phyloP scores from a whole-genome alignment of 2,113 vertebrate species.

The Nesoenas mayeri region DNA sequence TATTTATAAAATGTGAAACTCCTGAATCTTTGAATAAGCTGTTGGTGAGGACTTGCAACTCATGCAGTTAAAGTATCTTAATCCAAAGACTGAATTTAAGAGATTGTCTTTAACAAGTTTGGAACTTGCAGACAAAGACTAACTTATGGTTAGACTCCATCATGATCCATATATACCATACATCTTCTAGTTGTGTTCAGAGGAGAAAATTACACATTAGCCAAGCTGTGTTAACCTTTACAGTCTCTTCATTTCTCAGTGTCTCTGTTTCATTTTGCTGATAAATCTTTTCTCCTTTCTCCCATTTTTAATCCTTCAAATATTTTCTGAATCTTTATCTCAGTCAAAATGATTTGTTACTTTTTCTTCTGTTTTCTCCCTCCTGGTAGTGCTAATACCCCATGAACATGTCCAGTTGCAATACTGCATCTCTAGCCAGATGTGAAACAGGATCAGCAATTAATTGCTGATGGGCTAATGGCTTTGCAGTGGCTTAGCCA shows the following conservation, averaged over 20 bases:
- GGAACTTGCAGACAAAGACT: background rate
- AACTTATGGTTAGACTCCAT: background rate
- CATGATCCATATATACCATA: too few relatives aligned
- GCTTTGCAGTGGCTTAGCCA: slow-evolving; percentile 26
- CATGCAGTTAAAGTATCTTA: background rate
- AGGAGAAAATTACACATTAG: background rate
- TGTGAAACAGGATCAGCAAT: slow-evolving; percentile 10
- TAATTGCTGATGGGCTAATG: slow-evolving; percentile 11
- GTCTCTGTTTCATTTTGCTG: background rate
- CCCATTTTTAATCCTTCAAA: background rate
- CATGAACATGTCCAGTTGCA: background rate
- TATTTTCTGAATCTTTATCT: background rate
- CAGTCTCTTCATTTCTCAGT: background rate
- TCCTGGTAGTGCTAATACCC: background rate
- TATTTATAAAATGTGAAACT: background rate
- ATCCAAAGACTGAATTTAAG: background rate
- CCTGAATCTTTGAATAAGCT: background rate
- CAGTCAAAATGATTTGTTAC: background rate
- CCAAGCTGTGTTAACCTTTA: background rate
- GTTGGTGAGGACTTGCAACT: background rate
- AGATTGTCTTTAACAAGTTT: background rate
- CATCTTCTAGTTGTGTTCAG: background rate
- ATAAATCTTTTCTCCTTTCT: background rate
- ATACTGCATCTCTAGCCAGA: background rate
- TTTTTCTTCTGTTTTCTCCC: background rate